A percentile compares a stretch with the other conserved stretches of the same genome.
Evolutionary conservation across 1,140 invertebrate species (phyloP).

Genomic region (Drosophila parvula): DNA sequence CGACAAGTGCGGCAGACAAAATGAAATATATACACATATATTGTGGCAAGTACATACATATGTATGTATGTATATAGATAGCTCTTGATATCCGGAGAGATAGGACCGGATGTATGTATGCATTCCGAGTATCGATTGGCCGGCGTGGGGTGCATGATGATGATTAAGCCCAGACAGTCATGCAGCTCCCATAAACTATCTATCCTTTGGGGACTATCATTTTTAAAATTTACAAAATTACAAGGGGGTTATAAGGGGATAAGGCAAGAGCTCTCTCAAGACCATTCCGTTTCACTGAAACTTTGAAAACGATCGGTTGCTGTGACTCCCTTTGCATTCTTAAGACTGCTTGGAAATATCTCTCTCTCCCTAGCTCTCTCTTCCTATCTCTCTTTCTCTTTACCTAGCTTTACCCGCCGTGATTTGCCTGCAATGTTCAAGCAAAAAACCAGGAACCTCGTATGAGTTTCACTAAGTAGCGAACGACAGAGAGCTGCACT

Average conservation of each 20-base stretch:
- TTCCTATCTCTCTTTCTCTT: no score
- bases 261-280: no score
- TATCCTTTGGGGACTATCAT: conserved; percentile 23
- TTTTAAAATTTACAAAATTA: conserved; percentile 50
- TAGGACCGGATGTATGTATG: conserved; percentile 7
- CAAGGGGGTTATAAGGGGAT: no score
- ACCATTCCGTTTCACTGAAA: no score
- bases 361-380: background rate
- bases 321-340: background rate
- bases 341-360: no score
- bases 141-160: conserved; percentile 47
- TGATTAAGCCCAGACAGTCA: conserved; percentile 74
- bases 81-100: background rate
- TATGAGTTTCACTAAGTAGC: background rate
- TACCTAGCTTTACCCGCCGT: background rate
- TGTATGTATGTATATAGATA: conserved; percentile 5
- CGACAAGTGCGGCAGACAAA: conserved; percentile 70
- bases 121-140: conserved; percentile 56
- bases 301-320: no score
- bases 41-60: conserved; percentile 6
- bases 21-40: conserved; percentile 14
- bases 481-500: background rate
- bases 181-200: conserved; percentile 65
- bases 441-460: background rate
- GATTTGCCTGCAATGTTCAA: background rate